phyloP scores from a whole-genome alignment of 2,888 invertebrate genomes.

The Drosophila buzzatii region DNA sequence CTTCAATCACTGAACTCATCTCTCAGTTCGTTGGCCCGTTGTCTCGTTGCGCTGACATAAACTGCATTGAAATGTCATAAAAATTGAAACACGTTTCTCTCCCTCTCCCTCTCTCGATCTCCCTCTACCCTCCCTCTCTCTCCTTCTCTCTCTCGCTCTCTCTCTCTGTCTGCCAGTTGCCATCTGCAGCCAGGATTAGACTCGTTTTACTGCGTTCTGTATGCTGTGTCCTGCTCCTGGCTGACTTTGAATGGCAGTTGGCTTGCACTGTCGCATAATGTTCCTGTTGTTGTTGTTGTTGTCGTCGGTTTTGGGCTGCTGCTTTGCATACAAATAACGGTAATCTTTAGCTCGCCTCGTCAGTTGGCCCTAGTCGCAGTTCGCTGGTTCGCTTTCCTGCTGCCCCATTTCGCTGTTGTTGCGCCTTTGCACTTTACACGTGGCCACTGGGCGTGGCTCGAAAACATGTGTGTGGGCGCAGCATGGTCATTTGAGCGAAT shows the following conservation, averaged over 20 bases:
- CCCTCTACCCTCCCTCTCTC: slow-evolving; percentile 2
- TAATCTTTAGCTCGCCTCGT: slow-evolving; percentile 55
- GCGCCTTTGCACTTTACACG: slow-evolving; percentile 68
- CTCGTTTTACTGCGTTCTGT: background rate
- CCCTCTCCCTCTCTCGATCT: background rate
- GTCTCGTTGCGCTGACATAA: slow-evolving; percentile 69
- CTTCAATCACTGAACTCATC: slow-evolving; percentile 1
- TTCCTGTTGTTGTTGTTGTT: slow-evolving; percentile 50
- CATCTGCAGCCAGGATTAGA: slow-evolving; percentile 33
- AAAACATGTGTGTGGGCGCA: slow-evolving; percentile 40
- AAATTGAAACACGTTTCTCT: slow-evolving; percentile 69
- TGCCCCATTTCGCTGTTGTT: slow-evolving; percentile 63
- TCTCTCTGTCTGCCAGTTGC: slow-evolving; percentile 21
- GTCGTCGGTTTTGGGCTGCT: slow-evolving; percentile 61
- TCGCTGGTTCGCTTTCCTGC: slow-evolving; percentile 19
- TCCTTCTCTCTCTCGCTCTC: background rate
- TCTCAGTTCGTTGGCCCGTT: slow-evolving; percentile 44
- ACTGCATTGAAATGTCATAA: slow-evolving; percentile 78
- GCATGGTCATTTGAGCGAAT: slow-evolving; percentile 28
- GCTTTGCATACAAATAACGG: slow-evolving; percentile 74
- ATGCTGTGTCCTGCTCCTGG: slow-evolving; percentile 15
- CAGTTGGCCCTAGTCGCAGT: slow-evolving; percentile 19
- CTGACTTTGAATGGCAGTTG: slow-evolving; percentile 53
- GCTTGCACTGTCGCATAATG: slow-evolving; percentile 51
- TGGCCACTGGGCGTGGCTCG: slow-evolving; percentile 42